phyloP scores from a whole-genome alignment of 2,113 vertebrate species.

The Heterocephalus glaber region DNA sequence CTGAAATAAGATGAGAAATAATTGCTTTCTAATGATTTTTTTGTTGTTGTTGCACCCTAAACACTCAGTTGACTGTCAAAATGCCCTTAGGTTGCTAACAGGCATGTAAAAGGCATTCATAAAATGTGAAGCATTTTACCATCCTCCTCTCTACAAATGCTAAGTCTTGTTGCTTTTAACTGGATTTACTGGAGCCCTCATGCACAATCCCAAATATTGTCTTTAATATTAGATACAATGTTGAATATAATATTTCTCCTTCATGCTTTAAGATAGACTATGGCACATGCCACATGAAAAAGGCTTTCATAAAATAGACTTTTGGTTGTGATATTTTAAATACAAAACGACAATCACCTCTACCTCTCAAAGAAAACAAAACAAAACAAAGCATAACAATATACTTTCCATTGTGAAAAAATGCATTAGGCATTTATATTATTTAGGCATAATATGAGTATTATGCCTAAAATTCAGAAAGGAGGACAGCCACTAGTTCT shows the following conservation, averaged over 20 bases:
- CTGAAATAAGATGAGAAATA: slow-evolving; percentile 64
- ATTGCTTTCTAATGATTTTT: slow-evolving; percentile 57
- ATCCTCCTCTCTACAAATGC: slow-evolving; percentile 28
- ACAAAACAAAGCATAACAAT: neutral
- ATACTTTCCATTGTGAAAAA: neutral
- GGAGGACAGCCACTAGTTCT: neutral
- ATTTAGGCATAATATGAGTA: neutral
- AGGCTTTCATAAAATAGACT: slow-evolving; percentile 18
- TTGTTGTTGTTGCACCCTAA: neutral
- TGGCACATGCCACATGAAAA: slow-evolving; percentile 35
- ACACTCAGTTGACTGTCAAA: slow-evolving; percentile 65
- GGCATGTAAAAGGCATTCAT: slow-evolving; percentile 42
- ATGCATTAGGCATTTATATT: neutral
- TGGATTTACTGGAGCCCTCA: neutral
- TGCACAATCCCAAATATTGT: slow-evolving; percentile 55
- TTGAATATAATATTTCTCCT: slow-evolving; percentile 52
- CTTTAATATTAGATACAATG: slow-evolving; percentile 32
- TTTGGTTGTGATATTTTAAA: slow-evolving; percentile 58
- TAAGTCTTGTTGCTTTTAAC: slow-evolving; percentile 47
- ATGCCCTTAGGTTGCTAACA: slow-evolving; percentile 63
- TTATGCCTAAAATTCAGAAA: neutral
- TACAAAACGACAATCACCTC: slow-evolving; percentile 15
- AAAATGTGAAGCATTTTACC: slow-evolving; percentile 48
- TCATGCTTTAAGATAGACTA: slow-evolving; percentile 49
- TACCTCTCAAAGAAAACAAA: slow-evolving; percentile 19